A percentile compares a stretch with the other conserved stretches of the same genome.
These are phyloP conservation scores for Actinia equina DNA, from an alignment of 64 coral and sea anemone species.

Conservation along the genomic window DNA sequence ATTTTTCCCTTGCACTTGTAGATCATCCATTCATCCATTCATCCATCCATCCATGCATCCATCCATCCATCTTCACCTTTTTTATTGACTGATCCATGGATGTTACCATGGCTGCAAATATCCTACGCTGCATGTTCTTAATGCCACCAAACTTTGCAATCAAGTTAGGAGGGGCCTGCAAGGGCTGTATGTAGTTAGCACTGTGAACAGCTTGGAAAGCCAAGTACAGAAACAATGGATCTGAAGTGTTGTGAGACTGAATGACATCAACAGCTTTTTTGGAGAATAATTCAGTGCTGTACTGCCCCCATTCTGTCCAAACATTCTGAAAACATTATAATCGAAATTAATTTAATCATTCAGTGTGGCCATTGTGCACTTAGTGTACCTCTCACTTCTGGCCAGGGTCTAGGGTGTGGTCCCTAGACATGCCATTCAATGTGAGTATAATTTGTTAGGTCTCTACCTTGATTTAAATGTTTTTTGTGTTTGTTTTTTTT, in stretches of 20 bases:
- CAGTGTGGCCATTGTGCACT: too few species aligned
- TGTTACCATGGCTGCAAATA: constrained; percentile 88
- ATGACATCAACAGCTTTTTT: constrained; percentile 70
- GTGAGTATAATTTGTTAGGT: too few species aligned
- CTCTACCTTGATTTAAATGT: too few species aligned
- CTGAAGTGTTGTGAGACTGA: constrained; percentile 51
- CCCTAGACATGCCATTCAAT: too few species aligned
- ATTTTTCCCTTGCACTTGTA: too few species aligned
- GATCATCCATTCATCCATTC: too few species aligned
- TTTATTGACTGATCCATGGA: constrained; percentile 65
- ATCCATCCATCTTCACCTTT: constrained; percentile 40
- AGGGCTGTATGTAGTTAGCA: constrained; percentile 79
- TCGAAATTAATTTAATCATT: background rate
- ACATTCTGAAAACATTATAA: constrained; percentile 42
- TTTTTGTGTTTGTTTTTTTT: too few species aligned
- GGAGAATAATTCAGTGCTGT: constrained; percentile 78
- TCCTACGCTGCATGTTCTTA: constrained; percentile 51
- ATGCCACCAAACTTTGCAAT: constrained; percentile 73
- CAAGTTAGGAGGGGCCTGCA: constrained; percentile 68
- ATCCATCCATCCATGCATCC: too few species aligned
- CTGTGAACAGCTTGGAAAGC: constrained; percentile 90
- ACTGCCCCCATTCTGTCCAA: constrained; percentile 72
- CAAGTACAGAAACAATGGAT: constrained; percentile 81
- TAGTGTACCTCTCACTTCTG: too few species aligned
- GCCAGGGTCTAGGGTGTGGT: too few species aligned